Conservation (phyloP, 2,113 vertebrate genomes). For the Gorsachius goisagi region DNA sequence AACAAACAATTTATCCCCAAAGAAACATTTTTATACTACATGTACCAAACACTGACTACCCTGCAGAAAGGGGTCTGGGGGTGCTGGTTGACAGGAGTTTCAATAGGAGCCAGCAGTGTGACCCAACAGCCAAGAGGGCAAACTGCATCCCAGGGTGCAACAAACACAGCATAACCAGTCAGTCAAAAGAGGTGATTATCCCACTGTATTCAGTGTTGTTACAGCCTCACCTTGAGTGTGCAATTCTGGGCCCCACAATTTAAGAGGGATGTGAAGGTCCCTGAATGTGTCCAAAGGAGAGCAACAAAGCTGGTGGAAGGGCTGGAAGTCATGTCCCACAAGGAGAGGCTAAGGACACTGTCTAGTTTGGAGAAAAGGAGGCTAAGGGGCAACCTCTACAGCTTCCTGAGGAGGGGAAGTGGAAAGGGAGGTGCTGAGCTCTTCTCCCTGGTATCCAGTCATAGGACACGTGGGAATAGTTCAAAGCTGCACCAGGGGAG, state of each 20-base stretch:
- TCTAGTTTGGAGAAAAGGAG: neutral
- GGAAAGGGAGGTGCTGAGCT: neutral
- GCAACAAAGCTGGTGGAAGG: neutral
- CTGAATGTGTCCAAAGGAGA: neutral
- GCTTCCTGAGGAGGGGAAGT: neutral
- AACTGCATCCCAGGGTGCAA: neutral
- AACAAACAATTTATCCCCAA: neutral
- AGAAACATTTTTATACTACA: neutral
- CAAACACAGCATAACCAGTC: neutral
- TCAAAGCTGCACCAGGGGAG: neutral
- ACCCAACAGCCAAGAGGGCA: neutral
- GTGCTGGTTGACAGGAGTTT: neutral
- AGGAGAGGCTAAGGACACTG: neutral
- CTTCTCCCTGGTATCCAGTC: neutral
- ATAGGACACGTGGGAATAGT: fast-evolving
- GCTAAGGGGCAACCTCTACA: neutral
- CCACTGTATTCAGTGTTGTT: fast-evolving
- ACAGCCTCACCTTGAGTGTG: neutral
- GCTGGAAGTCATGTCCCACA: neutral
- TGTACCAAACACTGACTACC: neutral
- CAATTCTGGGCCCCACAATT: neutral
- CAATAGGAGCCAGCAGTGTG: neutral
- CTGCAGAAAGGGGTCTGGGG: neutral
- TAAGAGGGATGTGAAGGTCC: neutral
- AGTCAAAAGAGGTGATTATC: neutral